These are phyloP conservation scores for Tipula vernalis DNA, from an alignment of 2,888 invertebrate genomes.

Conservation along the genomic window DNA sequence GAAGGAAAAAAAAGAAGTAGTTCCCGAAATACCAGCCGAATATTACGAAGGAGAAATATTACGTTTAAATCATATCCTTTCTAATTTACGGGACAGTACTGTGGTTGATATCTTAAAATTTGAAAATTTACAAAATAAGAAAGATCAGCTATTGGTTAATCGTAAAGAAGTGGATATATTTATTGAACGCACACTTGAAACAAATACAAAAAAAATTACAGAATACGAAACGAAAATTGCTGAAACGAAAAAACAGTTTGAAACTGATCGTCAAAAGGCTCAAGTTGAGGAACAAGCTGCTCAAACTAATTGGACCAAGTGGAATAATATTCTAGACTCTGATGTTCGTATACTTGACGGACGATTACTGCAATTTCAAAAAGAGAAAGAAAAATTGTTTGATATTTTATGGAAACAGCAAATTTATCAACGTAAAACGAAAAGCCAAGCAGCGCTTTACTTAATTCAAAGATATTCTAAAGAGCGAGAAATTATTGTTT, in stretches of 20 bases:
- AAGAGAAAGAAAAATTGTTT: neutral
- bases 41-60: slow-evolving; percentile 4
- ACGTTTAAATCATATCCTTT: neutral
- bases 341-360: neutral
- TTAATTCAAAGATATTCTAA: neutral
- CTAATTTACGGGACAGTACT: neutral
- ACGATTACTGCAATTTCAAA: neutral
- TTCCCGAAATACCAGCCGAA: neutral
- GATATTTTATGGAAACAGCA: neutral
- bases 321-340: neutral
- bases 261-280: neutral
- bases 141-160: neutral
- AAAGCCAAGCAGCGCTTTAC: neutral
- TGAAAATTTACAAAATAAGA: neutral
- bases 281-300: neutral
- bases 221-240: neutral
- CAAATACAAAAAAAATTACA: neutral
- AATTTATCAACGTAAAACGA: neutral
- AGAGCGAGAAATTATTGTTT: neutral
- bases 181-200: neutral
- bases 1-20: neutral
- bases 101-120: neutral
- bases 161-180: neutral
- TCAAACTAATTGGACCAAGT: neutral
- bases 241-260: neutral